These are phyloP conservation scores for Terebella lapidaria DNA, from an alignment of 2,888 invertebrate species.

Conservation along the genomic window DNA sequence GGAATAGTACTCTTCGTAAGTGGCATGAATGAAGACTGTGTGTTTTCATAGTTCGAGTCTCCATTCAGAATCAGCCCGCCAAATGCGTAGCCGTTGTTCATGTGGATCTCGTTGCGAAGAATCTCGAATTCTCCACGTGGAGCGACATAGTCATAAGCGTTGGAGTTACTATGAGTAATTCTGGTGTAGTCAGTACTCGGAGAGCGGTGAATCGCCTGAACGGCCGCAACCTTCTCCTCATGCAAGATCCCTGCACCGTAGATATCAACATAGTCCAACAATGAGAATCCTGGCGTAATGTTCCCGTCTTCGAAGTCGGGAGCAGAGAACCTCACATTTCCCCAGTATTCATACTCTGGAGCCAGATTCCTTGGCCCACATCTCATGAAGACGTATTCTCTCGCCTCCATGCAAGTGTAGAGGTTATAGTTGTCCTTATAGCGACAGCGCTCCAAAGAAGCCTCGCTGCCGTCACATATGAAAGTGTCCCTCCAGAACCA, in stretches of 20 bases:
- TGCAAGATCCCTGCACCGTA: conserved; percentile 92
- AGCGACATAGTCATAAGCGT: conserved; percentile 87
- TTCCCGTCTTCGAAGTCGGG: conserved; percentile 75
- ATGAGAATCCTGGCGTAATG: conserved; percentile 63
- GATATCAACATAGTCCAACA: conserved; percentile 69
- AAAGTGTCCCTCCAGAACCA: conserved; percentile 48
- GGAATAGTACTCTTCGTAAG: conserved; percentile 65
- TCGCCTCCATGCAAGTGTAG: conserved; percentile 68
- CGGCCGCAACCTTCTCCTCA: conserved; percentile 83
- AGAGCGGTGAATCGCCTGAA: conserved; percentile 81
- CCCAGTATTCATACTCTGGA: conserved; percentile 64
- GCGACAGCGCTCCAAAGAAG: conserved; percentile 57
- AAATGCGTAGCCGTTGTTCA: conserved; percentile 84
- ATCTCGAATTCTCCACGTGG: conserved; percentile 69
- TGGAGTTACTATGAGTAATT: conserved; percentile 77
- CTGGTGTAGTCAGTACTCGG: conserved; percentile 77
- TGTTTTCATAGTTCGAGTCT: conserved; percentile 72
- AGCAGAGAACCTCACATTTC: conserved; percentile 83
- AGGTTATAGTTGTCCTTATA: conserved; percentile 68
- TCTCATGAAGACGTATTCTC: conserved; percentile 82
- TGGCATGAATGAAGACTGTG: conserved; percentile 78
- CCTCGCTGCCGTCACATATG: conserved; percentile 53
- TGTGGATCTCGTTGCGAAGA: conserved; percentile 52
- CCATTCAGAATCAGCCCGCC: conserved; percentile 87
- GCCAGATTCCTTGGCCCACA: conserved; percentile 63